These are phyloP conservation scores for Enteromius mattozi DNA, from an alignment of 2,797 vertebrate genomes.

Conservation along the genomic window DNA sequence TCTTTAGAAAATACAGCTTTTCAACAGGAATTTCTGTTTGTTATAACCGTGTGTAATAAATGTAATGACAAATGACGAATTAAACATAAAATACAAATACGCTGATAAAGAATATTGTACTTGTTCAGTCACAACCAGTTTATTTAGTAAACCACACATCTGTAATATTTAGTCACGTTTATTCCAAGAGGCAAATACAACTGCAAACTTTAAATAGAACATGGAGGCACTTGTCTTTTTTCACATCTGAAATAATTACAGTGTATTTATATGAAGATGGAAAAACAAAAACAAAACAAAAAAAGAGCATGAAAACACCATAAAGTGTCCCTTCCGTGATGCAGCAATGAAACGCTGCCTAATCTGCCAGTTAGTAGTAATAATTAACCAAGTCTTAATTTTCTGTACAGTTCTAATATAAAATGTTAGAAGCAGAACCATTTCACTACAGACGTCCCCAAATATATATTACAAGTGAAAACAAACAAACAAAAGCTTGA, in stretches of 20 bases:
- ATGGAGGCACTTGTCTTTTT: constrained; percentile 45
- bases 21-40: not conserved
- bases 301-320: constrained; percentile 16
- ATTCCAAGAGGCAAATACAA: constrained; percentile 48
- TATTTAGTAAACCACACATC: constrained; percentile 8
- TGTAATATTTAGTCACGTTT: constrained; percentile 42
- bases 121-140: not conserved
- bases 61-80: not conserved
- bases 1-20: not conserved
- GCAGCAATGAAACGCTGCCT: constrained; percentile 13
- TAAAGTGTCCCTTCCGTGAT: constrained; percentile 3
- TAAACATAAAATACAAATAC: not conserved
- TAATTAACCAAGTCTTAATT: constrained; percentile 15
- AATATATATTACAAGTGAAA: constrained; percentile 34
- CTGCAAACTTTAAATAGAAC: constrained; percentile 38
- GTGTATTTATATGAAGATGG: not conserved
- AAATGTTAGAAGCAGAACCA: constrained; percentile 53
- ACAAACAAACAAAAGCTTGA: constrained; percentile 26
- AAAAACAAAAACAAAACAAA: not conserved
- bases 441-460: constrained; percentile 35
- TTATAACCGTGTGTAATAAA: not conserved
- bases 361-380: constrained; percentile 48
- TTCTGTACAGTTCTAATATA: constrained; percentile 44
- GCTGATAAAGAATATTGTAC: not conserved
- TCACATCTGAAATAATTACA: constrained; percentile 37